A percentile compares a stretch with the other conserved stretches of the same genome.
These are phyloP conservation scores for Cataglyphis albicans DNA, from an alignment of 2,888 invertebrate species.

Conservation along the genomic window DNA sequence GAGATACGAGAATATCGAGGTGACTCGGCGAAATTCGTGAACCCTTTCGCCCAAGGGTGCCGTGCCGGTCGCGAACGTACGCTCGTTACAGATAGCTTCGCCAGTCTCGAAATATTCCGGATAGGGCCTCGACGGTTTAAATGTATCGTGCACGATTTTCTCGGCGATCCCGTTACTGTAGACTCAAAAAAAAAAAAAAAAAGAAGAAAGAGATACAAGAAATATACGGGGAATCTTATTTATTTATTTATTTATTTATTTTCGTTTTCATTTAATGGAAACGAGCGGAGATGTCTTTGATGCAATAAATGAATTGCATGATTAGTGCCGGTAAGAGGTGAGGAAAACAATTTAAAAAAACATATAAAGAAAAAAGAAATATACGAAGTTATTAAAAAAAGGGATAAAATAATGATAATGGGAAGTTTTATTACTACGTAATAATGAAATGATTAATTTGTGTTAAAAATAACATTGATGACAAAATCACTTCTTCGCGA, in stretches of 20 bases:
- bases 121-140: neutral
- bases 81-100: neutral
- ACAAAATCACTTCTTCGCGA: neutral
- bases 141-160: neutral
- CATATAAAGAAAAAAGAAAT: no score
- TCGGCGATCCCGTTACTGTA: neutral
- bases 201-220: neutral
- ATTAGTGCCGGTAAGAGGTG: no score
- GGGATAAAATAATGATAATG: no score
- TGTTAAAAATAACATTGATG: neutral
- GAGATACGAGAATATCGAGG: conserved; percentile 48
- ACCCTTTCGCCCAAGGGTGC: conserved; percentile 48
- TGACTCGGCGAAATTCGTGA: conserved; percentile 45
- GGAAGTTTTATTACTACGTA: neutral
- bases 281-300: no score
- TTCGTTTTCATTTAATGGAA: no score
- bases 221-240: neutral
- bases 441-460: neutral
- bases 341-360: no score
- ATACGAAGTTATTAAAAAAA: no score
- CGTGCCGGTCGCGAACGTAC: neutral
- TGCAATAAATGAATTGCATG: no score
- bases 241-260: no score
- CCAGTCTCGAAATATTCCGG: neutral
- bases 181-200: neutral